Conservation (phyloP, 92 coral and sea anemone species). For the Phenganax subtilis region DNA sequence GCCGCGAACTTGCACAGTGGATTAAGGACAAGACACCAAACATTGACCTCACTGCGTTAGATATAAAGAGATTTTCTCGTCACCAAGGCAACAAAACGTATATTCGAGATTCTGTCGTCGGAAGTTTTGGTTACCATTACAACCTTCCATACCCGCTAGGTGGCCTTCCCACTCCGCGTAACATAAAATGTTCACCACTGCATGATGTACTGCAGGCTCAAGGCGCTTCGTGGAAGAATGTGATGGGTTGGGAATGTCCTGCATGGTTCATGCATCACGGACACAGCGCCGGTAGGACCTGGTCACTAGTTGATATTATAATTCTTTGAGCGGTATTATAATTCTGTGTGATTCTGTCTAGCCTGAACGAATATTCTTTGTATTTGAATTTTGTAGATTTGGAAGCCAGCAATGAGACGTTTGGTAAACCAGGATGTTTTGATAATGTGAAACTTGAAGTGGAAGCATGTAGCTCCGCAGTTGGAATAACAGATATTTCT, state of each 20-base stretch:
- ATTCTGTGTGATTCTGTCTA: too few relatives aligned
- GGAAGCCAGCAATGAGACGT: slow-evolving; percentile 48
- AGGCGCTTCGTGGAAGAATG: slow-evolving; percentile 78
- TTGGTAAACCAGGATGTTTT: slow-evolving; percentile 80
- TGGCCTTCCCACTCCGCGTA: slow-evolving; percentile 41
- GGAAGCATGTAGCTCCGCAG: slow-evolving; percentile 70
- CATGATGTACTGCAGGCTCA: slow-evolving; percentile 56
- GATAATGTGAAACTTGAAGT: slow-evolving; percentile 61
- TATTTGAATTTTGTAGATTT: slow-evolving; percentile 33
- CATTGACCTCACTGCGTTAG: slow-evolving; percentile 76
- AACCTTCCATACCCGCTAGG: slow-evolving; percentile 40
- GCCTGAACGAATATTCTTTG: too few relatives aligned
- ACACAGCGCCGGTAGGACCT: background rate
- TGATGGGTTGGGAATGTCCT: slow-evolving; percentile 84
- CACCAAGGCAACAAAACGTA: slow-evolving; percentile 79
- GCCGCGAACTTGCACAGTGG: slow-evolving; percentile 92
- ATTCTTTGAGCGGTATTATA: too few relatives aligned
- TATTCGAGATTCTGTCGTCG: slow-evolving; percentile 73
- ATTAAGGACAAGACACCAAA: slow-evolving; percentile 83
- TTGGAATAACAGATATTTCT: slow-evolving; percentile 78
- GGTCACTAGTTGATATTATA: background rate
- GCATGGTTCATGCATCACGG: slow-evolving; percentile 60
- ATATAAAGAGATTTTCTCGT: slow-evolving; percentile 82
- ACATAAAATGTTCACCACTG: slow-evolving; percentile 66
- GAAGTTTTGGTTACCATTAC: slow-evolving; percentile 57